Base-by-base conservation (phyloP, 2,113 vertebrate genomes). In the Boulengeromyrus knoepffleri region DNA sequence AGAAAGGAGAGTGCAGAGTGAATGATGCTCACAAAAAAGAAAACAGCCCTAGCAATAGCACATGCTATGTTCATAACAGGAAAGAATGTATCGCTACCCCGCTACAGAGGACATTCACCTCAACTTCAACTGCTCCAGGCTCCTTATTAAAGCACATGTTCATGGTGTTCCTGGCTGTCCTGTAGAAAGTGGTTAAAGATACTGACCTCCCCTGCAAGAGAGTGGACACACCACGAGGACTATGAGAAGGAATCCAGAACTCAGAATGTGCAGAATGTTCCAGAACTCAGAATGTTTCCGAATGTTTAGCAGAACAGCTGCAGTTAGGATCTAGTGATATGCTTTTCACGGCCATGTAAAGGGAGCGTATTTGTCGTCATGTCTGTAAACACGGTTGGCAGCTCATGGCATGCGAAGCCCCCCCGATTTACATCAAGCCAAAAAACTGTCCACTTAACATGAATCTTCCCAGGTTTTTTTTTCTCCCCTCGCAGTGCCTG, bases 61-160 rank as follows among this genome's bases (percentile, higher is more conserved):
- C 83, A 85, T 85, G 83, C 83, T 85, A 42, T 85, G 39, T 88
- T 88, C 21, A 70, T 80, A 80, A 89, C 62, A 80, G 17, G 62
- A 77, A 45, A 89, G 58, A 50, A 31, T 21, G 15, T 12, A 39
- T 9, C 1, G 9, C 46, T 80, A 36, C 70, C 66, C 47, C 8
- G 24, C 39, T 47, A 36, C 62, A 74, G 66, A 36, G 21, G n/a
- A 80, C 27, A 83, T 52, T 52, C 66, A 98, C 97, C 97, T 98
- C 97, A n/a, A 98, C 96, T 94, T 98, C 97, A 85, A 96, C 94
- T 91, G 96, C 96, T 0, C 96, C 96, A 1, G 97, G 97, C 93
- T 98, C 97, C 93, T 96, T 97, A 2, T 94, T 97, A 94, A 98
- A 98, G 93, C 97, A 98, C 97, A 98, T 98, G 93, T 97, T 97